Evolutionary conservation across 2,888 invertebrate species (phyloP).

Genomic region (Pomacea canaliculata): DNA sequence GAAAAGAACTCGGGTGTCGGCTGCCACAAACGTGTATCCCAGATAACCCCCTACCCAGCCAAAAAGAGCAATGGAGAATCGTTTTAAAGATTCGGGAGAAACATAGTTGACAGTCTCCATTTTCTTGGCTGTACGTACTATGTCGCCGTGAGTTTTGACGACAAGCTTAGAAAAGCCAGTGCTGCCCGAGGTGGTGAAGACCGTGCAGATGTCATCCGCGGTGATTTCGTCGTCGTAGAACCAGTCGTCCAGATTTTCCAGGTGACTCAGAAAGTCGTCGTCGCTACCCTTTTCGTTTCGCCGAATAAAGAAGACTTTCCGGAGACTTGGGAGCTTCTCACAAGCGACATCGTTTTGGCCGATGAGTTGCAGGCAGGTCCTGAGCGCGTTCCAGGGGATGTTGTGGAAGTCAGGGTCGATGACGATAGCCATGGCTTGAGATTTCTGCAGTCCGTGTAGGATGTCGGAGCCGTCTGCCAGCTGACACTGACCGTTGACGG

Average conservation of each 20-base stretch:
- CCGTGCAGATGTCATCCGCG: background rate
- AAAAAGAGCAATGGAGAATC: conserved; percentile 13
- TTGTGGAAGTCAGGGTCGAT: conserved; percentile 5
- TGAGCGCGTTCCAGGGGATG: conserved; percentile 12
- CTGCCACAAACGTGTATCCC: conserved; percentile 3
- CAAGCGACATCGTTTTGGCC: background rate
- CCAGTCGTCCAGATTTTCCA: background rate
- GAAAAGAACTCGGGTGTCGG: conserved; percentile 4
- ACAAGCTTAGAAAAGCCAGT: conserved; percentile 23
- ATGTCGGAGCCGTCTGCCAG: conserved; percentile 25
- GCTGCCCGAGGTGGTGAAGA: conserved; percentile 18
- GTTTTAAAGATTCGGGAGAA: background rate
- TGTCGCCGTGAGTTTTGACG: conserved; percentile 5
- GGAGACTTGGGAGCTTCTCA: background rate
- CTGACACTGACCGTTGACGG: conserved; percentile 31
- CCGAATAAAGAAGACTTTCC: background rate
- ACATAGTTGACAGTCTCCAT: background rate
- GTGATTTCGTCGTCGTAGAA: conserved; percentile 2
- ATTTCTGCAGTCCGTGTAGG: conserved; percentile 1
- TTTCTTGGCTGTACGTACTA: background rate
- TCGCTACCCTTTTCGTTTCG: too few relatives aligned
- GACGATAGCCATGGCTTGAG: background rate
- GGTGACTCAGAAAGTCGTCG: background rate
- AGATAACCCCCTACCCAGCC: conserved; percentile 17
- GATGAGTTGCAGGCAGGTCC: background rate